Evolutionary conservation across 1,140 invertebrate genomes (phyloP).

Genomic region (Bombus soroeensis): DNA sequence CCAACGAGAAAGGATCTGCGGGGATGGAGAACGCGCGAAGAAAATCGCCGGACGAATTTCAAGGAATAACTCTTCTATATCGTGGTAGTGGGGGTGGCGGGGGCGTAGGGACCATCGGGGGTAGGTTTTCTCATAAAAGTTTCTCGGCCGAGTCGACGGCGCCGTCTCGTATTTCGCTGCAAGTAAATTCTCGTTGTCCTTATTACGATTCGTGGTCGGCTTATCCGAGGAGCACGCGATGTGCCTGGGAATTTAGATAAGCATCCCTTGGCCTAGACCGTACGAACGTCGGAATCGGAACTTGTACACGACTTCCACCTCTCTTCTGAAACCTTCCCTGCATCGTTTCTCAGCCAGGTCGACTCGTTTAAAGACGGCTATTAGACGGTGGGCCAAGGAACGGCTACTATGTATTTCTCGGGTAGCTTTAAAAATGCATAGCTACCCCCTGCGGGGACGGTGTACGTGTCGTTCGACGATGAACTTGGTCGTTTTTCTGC

Average conservation of each 20-base stretch:
- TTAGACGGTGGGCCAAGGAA: neutral
- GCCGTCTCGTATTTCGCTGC: slow-evolving; percentile 46
- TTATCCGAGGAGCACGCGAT: slow-evolving; percentile 70
- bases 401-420: slow-evolving; percentile 7
- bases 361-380: slow-evolving; percentile 38
- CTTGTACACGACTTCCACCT: slow-evolving; percentile 7
- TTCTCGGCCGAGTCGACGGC: slow-evolving; percentile 20
- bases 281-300: slow-evolving; percentile 32
- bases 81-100: too few relatives aligned
- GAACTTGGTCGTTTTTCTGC: neutral
- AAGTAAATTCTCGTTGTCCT: slow-evolving; percentile 72
- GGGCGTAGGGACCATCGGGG: neutral
- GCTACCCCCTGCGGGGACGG: neutral
- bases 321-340: neutral
- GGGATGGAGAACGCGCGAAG: neutral
- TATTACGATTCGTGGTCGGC: slow-evolving; percentile 67
- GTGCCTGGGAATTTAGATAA: slow-evolving; percentile 63
- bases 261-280: slow-evolving; percentile 61
- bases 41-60: slow-evolving; percentile 17
- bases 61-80: neutral
- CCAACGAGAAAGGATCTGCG: neutral
- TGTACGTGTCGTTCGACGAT: neutral
- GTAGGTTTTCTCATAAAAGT: slow-evolving; percentile 37
- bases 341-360: neutral
- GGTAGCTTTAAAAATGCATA: slow-evolving; percentile 2